A percentile compares a stretch with the other conserved stretches of the same genome.
Evolutionary conservation across 2,888 invertebrate genomes (phyloP).

Genomic region (Phymatocera aterrima): DNA sequence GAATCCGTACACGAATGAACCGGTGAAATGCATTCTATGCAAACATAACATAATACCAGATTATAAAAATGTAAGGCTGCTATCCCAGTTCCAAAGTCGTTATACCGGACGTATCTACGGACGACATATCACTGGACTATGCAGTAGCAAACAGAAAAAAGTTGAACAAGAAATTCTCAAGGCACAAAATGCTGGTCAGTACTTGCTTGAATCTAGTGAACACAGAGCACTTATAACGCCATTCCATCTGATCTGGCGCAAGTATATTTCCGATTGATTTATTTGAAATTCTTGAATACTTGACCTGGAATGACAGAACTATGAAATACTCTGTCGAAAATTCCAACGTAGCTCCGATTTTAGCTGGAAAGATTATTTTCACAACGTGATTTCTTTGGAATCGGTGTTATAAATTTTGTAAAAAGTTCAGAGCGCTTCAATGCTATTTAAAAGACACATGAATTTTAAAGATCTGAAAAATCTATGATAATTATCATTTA

Average conservation of each 20-base stretch:
- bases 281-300: too few relatives aligned
- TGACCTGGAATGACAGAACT: too few relatives aligned
- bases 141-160: conserved; percentile 85
- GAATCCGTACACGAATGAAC: conserved; percentile 89
- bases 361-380: too few relatives aligned
- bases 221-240: neutral
- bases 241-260: neutral
- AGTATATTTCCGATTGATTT: neutral
- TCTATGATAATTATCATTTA: too few relatives aligned
- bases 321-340: too few relatives aligned
- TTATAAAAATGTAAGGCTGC: conserved; percentile 93
- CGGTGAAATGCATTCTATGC: conserved; percentile 87
- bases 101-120: conserved; percentile 96
- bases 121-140: conserved; percentile 95
- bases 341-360: too few relatives aligned
- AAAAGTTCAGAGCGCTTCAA: too few relatives aligned
- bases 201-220: conserved; percentile 42
- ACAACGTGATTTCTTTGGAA: too few relatives aligned
- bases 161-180: conserved; percentile 86
- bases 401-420: too few relatives aligned
- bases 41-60: conserved; percentile 87
- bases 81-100: conserved; percentile 97
- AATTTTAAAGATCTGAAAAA: too few relatives aligned
- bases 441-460: too few relatives aligned
- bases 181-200: conserved; percentile 83